phyloP scores from a whole-genome alignment of 2,113 vertebrate species.

The Corydoras sp. region DNA sequence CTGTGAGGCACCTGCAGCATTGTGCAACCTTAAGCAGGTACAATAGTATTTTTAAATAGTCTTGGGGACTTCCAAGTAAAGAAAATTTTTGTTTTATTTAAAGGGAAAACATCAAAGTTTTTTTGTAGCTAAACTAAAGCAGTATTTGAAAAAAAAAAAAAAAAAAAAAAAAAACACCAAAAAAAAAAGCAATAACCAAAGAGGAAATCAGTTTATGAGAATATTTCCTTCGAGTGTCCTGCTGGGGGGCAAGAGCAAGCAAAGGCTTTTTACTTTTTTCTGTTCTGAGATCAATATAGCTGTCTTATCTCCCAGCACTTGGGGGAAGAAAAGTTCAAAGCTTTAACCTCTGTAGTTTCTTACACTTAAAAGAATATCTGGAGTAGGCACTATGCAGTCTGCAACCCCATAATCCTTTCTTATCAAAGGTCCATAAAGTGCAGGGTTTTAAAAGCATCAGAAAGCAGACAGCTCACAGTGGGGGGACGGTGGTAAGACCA shows the following conservation, averaged over 20 bases:
- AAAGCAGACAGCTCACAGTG: not conserved
- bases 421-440: slow-evolving; percentile 29
- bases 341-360: not conserved
- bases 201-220: slow-evolving; percentile 26
- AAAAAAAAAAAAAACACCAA: too few species aligned
- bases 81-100: too few species aligned
- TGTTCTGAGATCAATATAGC: slow-evolving; percentile 12
- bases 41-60: too few species aligned
- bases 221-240: slow-evolving; percentile 16
- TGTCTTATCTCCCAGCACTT: slow-evolving; percentile 4
- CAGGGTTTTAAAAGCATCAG: slow-evolving; percentile 4
- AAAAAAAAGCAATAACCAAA: not conserved
- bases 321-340: slow-evolving; percentile 17
- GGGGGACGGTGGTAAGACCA: slow-evolving; percentile 1
- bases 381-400: slow-evolving; percentile 4
- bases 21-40: too few species aligned
- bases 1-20: too few species aligned
- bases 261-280: slow-evolving; percentile 6
- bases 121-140: too few species aligned
- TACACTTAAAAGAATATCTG: not conserved
- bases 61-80: too few species aligned
- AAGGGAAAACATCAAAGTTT: too few species aligned
- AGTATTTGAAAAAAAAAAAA: too few species aligned
- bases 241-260: not conserved
- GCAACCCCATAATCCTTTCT: slow-evolving; percentile 24